Evolutionary conservation across 64 coral and sea anemone genomes (phyloP), one percentile per base, ranked within the genome.

Genomic region (Montipora foliosa): DNA sequence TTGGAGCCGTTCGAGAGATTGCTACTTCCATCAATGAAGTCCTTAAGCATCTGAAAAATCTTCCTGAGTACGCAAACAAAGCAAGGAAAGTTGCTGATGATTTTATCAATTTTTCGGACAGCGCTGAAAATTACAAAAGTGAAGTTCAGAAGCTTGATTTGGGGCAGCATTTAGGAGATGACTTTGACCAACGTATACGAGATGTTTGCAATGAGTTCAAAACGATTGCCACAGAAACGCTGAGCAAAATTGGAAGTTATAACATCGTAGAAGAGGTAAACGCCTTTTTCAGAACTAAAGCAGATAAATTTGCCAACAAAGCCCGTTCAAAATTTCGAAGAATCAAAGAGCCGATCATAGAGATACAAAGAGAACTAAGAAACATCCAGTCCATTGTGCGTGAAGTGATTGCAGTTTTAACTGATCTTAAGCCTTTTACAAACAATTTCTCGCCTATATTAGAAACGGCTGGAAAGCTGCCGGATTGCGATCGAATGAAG

Each of bases 51-150:
- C 61, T 99, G 29, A 77, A 96, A 16, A 92, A 87, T 48, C 71
- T 99, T 20, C 97, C 97, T 25, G 73, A 90, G 10, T 89, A 99
- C 75, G 97, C 97, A 1, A 57, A 89, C 4, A 96, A 96, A 47
- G 97, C 97, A 2, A 93, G 95, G 16, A 89, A 94, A 74, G 87
- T 90, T 14, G 97, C 95, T 58, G 95, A 99, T 53, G 91, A 94
- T 10, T 82, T 99, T 17, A 91, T 90, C 12, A 82, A 96, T 19
- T 99, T 99, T 52, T 92, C 97, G 5, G 89, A 90, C 10, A 71
- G 76, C 22, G 95, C 97, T 37, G 79, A 91, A 79, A 90, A 80
- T 61, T 96, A 94, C 49, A 91, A 92, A 58, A 59, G 62, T 58
- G 90, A 96, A 80, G 83, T 99, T 64, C 29, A 69, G 47, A 91